Conservation (phyloP, 2,888 invertebrate species). For the Eristalinus aeneus region DNA sequence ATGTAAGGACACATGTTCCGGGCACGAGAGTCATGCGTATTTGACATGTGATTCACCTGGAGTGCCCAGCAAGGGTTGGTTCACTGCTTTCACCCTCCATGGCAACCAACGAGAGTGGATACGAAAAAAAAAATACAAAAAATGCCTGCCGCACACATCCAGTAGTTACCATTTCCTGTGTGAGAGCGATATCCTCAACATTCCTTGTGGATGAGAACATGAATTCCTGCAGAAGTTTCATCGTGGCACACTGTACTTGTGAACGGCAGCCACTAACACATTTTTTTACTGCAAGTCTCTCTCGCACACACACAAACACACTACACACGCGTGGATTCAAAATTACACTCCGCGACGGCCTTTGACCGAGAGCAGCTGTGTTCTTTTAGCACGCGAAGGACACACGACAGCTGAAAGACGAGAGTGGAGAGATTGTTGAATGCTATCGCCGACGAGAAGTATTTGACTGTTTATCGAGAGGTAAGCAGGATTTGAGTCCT, state of each 20-base stretch:
- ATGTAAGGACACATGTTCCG: slow-evolving; percentile 50
- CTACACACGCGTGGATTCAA: neutral
- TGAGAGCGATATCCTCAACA: slow-evolving; percentile 78
- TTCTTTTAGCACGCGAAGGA: slow-evolving; percentile 38
- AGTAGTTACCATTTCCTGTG: slow-evolving; percentile 80
- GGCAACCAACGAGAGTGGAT: neutral
- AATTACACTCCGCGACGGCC: neutral
- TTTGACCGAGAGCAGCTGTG: slow-evolving; percentile 37
- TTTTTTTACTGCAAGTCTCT: slow-evolving; percentile 8
- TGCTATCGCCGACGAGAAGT: neutral
- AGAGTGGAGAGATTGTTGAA: neutral
- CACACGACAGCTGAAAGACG: slow-evolving; percentile 40
- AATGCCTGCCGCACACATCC: neutral
- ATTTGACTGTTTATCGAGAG: neutral
- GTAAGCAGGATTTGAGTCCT: neutral
- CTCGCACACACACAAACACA: neutral
- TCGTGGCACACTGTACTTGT: slow-evolving; percentile 72
- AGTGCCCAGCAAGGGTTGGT: neutral
- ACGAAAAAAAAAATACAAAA: neutral
- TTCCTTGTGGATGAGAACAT: slow-evolving; percentile 80
- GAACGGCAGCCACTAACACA: slow-evolving; percentile 12
- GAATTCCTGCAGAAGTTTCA: slow-evolving; percentile 80
- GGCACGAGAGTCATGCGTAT: slow-evolving; percentile 37
- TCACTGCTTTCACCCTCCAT: neutral
- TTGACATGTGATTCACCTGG: slow-evolving; percentile 53